Evolutionary conservation across 2,888 invertebrate species (phyloP).

Genomic region (Tetragnatha montana): DNA sequence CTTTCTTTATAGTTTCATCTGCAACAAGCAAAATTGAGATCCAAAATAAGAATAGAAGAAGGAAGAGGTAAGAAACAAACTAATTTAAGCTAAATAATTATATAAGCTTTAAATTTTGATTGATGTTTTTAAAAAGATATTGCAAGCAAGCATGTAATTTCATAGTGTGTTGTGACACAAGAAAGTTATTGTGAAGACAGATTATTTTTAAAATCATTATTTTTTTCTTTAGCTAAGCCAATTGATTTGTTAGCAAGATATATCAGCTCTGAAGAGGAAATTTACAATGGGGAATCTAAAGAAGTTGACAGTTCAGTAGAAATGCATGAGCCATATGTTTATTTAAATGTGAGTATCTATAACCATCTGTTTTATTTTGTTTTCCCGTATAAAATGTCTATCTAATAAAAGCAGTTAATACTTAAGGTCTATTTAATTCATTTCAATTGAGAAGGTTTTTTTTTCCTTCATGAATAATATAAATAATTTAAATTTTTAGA

Average conservation of each 20-base stretch:
- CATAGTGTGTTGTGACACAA: not conserved
- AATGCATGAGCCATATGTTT: slow-evolving; percentile 98
- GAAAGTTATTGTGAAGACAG: not conserved
- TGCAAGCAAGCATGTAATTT: not conserved
- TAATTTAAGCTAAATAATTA: not conserved
- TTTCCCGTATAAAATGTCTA: not conserved
- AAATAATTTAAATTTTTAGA: too few species aligned
- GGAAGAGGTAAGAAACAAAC: slow-evolving; percentile 81
- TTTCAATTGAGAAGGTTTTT: not conserved
- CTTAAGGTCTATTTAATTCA: not conserved
- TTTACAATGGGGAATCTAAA: slow-evolving; percentile 49
- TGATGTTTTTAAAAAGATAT: not conserved
- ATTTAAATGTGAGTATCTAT: slow-evolving; percentile 83
- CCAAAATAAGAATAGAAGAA: slow-evolving; percentile 96
- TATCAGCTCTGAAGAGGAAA: slow-evolving; percentile 82
- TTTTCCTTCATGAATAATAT: not conserved
- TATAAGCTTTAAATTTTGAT: not conserved
- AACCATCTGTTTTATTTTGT: not conserved
- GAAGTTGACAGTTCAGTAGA: slow-evolving; percentile 80
- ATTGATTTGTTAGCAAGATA: slow-evolving; percentile 98
- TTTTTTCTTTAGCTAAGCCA: slow-evolving; percentile 85
- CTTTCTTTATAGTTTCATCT: slow-evolving; percentile 86
- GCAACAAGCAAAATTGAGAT: slow-evolving; percentile 94
- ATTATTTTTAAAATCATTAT: not conserved
- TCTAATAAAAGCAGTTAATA: not conserved